A percentile compares a stretch with the other conserved stretches of the same genome.
phyloP scores from a whole-genome alignment of 2,797 vertebrate genomes.

The Lacerta viridis region DNA sequence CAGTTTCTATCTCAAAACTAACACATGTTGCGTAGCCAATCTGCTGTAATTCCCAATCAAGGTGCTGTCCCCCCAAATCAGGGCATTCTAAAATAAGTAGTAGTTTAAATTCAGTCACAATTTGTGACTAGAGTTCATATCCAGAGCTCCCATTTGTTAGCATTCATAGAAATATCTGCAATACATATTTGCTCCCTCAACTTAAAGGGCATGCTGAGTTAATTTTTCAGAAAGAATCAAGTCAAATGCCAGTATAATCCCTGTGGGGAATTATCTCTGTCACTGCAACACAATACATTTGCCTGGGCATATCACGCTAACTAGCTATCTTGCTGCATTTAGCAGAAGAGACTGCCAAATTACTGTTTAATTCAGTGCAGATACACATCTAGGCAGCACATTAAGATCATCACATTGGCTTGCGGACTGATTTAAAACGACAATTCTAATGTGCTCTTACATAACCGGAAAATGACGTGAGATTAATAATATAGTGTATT shows the following conservation, averaged over 20 bases:
- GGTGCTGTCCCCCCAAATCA: constrained; percentile 3
- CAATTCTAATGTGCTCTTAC: constrained; percentile 70
- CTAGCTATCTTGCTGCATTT: constrained; percentile 59
- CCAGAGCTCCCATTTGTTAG: constrained; percentile 20
- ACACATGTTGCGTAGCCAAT: constrained; percentile 21
- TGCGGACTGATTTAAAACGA: constrained; percentile 69
- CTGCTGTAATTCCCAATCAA: constrained; percentile 27
- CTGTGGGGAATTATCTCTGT: constrained; percentile 61
- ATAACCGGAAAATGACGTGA: constrained; percentile 67
- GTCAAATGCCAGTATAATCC: constrained; percentile 56
- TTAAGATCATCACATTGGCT: constrained; percentile 66
- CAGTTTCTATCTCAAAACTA: constrained; percentile 47
- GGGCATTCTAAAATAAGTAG: background rate
- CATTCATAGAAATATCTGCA: constrained; percentile 49
- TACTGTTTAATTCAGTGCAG: constrained; percentile 71
- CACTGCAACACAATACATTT: constrained; percentile 59
- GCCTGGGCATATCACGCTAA: constrained; percentile 57
- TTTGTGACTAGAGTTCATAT: background rate
- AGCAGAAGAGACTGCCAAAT: constrained; percentile 68
- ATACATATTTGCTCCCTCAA: constrained; percentile 54
- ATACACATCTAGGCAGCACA: constrained; percentile 61
- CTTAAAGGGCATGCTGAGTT: constrained; percentile 31
- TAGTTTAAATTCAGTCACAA: background rate
- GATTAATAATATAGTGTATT: constrained; percentile 74
- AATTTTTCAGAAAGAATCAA: constrained; percentile 64